Evolutionary conservation across 2,888 invertebrate species (phyloP), one percentile per base, ranked within the genome.

Genomic region (Lissonota sp.): DNA sequence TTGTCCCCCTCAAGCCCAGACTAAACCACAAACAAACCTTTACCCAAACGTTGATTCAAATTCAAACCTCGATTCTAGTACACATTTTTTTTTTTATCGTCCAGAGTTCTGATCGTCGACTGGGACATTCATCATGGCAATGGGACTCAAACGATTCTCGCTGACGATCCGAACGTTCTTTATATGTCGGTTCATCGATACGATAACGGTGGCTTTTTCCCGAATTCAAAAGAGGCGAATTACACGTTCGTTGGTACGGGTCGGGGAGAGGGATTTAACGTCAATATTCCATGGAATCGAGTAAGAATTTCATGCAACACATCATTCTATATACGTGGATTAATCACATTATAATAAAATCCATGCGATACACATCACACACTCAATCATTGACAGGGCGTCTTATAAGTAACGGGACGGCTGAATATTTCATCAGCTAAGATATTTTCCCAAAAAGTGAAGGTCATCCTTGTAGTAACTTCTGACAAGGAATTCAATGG

Each of bases 111-210:
- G 55, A 95, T 99, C 70, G 92, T 99, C 0, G 99, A 99, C 93
- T 99, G 99, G 97, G 99, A 99, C 92, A 96, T 99, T 2, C 99
- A 99, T 90, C 99, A 99, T 91, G 99, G 99, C 1, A 98, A 99
- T 91, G 99, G 98, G 0, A 97, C 97, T 6, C 97, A 98, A 92
- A 94, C 95, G 62, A 95, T 97, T 81, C 97, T 98, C 69, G 96
- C 97, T 78, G 93, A 95, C 4, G 94, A 96, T 88, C 94, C 95
- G 0, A 94, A 96, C 92, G 97, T 99, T 51, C 93, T 98, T 78
- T 99, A 98, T 92, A 95, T 99, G 57, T 98, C 98, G 7, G 93
- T 99, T 16, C 99, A 99, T 93, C 96, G 98, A 7, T 98, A 97
- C 92, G 98, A 99, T 91, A 93, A 97, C 89, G 98, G 96, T 0